Percentiles rank a stretch among this genome's conserved stretches.
These are phyloP conservation scores for Drosophila bunnanda DNA, from an alignment of 2,888 invertebrate species.

Conservation along the genomic window DNA sequence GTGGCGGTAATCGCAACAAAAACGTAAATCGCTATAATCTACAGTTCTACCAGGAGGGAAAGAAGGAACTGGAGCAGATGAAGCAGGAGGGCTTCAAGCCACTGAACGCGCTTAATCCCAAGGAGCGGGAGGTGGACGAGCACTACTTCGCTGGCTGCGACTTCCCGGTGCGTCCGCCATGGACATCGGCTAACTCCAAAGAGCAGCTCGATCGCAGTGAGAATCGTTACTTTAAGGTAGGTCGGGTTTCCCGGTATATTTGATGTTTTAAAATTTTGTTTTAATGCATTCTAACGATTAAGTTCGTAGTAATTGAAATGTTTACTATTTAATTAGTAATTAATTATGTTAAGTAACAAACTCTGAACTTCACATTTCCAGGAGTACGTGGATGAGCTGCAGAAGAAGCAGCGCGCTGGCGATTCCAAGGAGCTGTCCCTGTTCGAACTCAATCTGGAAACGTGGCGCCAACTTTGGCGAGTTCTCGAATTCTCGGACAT, in stretches of 20 bases:
- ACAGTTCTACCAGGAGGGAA: constrained; percentile 92
- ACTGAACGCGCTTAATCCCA: constrained; percentile 85
- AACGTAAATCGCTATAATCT: constrained; percentile 90
- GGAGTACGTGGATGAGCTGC: constrained; percentile 90
- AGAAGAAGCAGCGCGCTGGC: constrained; percentile 86
- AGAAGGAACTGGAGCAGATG: constrained; percentile 88
- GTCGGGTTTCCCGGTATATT: constrained; percentile 2
- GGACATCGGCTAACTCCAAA: constrained; percentile 91
- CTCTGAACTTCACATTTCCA: constrained; percentile 82
- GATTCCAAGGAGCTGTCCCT: constrained; percentile 89
- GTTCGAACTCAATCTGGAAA: constrained; percentile 97
- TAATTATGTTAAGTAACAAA: background rate
- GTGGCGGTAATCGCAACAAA: constrained; percentile 75
- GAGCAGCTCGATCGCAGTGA: constrained; percentile 91
- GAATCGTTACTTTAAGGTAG: constrained; percentile 90
- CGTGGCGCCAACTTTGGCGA: constrained; percentile 98
- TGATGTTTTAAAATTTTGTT: background rate
- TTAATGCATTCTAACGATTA: no score
- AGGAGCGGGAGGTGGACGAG: constrained; percentile 89
- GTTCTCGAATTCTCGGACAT: constrained; percentile 97
- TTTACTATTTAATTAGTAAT: background rate
- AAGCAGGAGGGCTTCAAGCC: constrained; percentile 88
- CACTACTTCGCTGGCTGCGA: constrained; percentile 89
- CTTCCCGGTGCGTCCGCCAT: constrained; percentile 94
- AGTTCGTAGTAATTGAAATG: background rate